Percentiles rank a stretch among this genome's conserved stretches.
These are phyloP conservation scores for Ochropacha duplaris DNA, from an alignment of 2,888 invertebrate species.

Conservation along the genomic window DNA sequence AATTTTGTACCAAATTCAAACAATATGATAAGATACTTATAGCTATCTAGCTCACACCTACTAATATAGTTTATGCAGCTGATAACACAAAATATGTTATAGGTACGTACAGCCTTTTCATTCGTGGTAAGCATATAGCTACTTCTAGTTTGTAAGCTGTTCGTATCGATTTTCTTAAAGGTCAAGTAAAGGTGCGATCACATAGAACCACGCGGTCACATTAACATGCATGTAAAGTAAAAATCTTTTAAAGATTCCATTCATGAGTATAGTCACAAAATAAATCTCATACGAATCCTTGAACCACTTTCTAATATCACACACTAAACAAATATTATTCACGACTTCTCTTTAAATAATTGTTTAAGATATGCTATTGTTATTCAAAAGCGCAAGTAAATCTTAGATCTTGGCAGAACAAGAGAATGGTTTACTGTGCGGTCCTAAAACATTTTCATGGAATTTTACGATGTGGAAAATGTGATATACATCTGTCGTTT, in stretches of 20 bases:
- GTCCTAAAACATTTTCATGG: neutral
- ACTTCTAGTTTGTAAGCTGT: constrained; percentile 2
- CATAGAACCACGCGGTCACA: neutral
- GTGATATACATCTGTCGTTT: neutral
- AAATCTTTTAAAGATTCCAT: neutral
- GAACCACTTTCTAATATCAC: neutral
- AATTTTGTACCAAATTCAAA: constrained; percentile 12
- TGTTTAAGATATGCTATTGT: neutral
- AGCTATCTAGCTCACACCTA: neutral
- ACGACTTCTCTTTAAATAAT: neutral
- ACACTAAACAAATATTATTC: neutral
- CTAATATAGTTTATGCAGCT: constrained; percentile 6
- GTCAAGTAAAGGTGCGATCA: constrained; percentile 27
- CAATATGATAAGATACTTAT: constrained; percentile 10
- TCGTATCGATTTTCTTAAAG: constrained; percentile 38
- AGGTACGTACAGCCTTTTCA: constrained; percentile 7
- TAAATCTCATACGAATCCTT: neutral
- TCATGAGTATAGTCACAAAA: neutral
- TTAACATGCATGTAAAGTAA: neutral
- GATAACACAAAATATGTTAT: constrained; percentile 6
- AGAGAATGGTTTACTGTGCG: neutral
- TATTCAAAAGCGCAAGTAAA: neutral
- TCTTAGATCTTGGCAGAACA: neutral
- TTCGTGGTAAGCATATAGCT: constrained; percentile 8
- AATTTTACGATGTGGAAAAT: neutral